Evolutionary conservation across 1,140 invertebrate species (phyloP).

Genomic region (Zaprionus camerounensis): DNA sequence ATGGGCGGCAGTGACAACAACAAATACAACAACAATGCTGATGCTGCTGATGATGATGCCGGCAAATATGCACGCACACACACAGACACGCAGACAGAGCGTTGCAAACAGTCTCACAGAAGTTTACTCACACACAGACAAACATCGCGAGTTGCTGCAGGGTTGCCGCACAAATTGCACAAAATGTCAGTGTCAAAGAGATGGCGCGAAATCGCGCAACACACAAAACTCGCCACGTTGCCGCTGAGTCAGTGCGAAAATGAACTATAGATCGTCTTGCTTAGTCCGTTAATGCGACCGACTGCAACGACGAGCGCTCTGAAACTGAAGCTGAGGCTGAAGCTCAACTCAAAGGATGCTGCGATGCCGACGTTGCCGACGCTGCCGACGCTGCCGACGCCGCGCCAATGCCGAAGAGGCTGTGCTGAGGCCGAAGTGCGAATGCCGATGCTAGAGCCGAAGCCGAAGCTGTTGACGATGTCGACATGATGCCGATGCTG

Average conservation of each 20-base stretch:
- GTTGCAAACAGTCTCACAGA: constrained; percentile 1
- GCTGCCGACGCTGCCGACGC: constrained; percentile 19
- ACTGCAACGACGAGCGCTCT: constrained; percentile 68
- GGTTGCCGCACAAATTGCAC: constrained; percentile 47
- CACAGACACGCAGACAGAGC: constrained; percentile 15
- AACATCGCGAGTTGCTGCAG: constrained; percentile 26
- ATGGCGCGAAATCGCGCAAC: constrained; percentile 60
- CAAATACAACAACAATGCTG: constrained; percentile 60
- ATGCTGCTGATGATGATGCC: constrained; percentile 43
- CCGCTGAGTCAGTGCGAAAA: constrained; percentile 18
- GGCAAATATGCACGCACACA: constrained; percentile 41
- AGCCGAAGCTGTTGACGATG: constrained; percentile 19
- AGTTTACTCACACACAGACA: constrained; percentile 19
- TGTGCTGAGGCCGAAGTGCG: constrained; percentile 16
- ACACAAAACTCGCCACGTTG: constrained; percentile 43
- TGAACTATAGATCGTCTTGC: constrained; percentile 6
- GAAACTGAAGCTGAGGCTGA: constrained; percentile 46
- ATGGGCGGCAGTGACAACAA: constrained; percentile 38
- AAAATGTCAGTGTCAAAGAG: constrained; percentile 33
- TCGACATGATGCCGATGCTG: constrained; percentile 27
- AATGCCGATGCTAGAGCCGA: constrained; percentile 12
- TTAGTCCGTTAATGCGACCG: constrained; percentile 47
- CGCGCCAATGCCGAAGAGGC: constrained; percentile 14
- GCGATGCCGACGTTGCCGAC: constrained; percentile 39
- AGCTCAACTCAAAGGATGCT: constrained; percentile 57